Percentiles rank a stretch among this genome's conserved stretches.
phyloP scores from a whole-genome alignment of 2,113 vertebrate genomes.

The Vidua macroura region DNA sequence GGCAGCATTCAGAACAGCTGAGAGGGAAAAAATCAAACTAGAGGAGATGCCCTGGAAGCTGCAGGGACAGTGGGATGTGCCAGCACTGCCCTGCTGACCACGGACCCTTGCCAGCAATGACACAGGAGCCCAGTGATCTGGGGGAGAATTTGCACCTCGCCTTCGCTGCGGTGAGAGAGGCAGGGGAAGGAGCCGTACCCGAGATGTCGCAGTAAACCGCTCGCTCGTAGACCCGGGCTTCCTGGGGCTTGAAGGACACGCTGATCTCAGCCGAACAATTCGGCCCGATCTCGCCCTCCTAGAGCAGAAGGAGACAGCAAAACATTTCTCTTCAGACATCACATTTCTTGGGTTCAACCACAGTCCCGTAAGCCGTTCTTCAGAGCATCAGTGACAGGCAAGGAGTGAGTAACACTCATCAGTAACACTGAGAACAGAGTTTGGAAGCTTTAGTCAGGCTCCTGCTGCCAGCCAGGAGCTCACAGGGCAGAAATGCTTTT shows the following conservation, averaged over 20 bases:
- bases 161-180: background rate
- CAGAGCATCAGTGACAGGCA: background rate
- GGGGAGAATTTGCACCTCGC: accelerated
- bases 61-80: background rate
- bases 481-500: background rate
- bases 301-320: slow-evolving; percentile 27
- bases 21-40: background rate
- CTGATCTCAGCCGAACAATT: slow-evolving; percentile 74
- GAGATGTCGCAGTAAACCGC: slow-evolving; percentile 83
- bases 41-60: background rate
- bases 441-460: background rate
- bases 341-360: background rate
- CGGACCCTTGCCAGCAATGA: background rate
- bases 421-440: background rate
- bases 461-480: background rate
- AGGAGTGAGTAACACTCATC: background rate
- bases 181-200: slow-evolving; percentile 66
- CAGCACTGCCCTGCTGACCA: background rate
- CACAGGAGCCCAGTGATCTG: accelerated
- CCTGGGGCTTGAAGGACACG: slow-evolving; percentile 81
- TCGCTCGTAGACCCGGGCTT: slow-evolving; percentile 80
- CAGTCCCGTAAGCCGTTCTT: background rate
- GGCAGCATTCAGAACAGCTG: background rate
- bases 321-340: background rate
- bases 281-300: slow-evolving; percentile 87